phyloP scores from a whole-genome alignment of 2,888 invertebrate genomes.

The Macrosiphum euphorbiae region DNA sequence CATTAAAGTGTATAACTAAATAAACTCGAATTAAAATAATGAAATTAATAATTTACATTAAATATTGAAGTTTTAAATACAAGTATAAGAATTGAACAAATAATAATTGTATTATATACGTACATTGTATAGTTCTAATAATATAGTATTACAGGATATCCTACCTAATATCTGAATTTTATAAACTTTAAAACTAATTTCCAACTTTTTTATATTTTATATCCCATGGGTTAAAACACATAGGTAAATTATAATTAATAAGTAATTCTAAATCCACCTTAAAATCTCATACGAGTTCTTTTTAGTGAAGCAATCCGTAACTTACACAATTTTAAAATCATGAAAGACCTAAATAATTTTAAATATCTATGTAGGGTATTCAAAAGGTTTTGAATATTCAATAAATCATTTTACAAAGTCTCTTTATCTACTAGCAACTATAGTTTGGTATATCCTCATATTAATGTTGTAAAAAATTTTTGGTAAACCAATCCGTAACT shows the following conservation, averaged over 20 bases:
- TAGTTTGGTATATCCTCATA: not conserved
- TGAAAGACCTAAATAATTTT: not conserved
- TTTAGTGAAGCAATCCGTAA: not conserved
- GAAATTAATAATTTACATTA: not conserved
- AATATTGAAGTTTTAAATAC: not conserved
- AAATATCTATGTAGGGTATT: not conserved
- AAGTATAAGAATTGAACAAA: not conserved
- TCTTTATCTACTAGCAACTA: not conserved
- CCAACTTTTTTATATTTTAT: not conserved
- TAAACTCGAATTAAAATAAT: not conserved
- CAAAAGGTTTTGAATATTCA: not conserved
- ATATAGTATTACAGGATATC: too few relatives aligned
- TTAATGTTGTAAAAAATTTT: not conserved
- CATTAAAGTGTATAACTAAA: too few relatives aligned
- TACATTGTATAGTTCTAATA: not conserved
- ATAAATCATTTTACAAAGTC: not conserved
- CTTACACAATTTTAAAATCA: not conserved
- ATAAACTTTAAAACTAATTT: not conserved
- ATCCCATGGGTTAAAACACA: not conserved
- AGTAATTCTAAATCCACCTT: not conserved
- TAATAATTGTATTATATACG: too few relatives aligned
- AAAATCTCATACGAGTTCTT: not conserved
- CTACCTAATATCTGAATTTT: not conserved
- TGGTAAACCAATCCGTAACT: constrained; percentile 57
- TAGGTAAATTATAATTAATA: not conserved